phyloP scores from a whole-genome alignment of 2,888 invertebrate species.

The Scelioninae gen. 2 region DNA sequence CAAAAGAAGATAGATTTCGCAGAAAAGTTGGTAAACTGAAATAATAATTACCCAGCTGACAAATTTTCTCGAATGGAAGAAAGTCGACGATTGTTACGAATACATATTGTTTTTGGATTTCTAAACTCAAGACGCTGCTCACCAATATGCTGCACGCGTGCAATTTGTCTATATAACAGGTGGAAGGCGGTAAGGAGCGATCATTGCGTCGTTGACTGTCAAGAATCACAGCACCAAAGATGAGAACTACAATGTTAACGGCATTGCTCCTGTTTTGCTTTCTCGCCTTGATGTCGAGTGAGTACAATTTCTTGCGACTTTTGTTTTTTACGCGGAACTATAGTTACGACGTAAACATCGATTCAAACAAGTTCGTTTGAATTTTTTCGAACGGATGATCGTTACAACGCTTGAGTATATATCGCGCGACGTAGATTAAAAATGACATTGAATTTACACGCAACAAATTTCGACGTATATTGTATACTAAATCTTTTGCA shows the following conservation, averaged over 20 bases:
- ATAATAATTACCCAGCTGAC: too few relatives aligned
- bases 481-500: too few relatives aligned
- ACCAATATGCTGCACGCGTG: constrained; percentile 56
- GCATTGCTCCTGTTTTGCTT: constrained; percentile 19
- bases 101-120: too few relatives aligned
- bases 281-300: constrained; percentile 26
- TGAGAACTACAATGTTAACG: constrained; percentile 45
- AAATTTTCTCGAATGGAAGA: too few relatives aligned
- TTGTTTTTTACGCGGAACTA: constrained; percentile 24
- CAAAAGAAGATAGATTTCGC: too few relatives aligned
- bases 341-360: constrained; percentile 25
- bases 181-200: constrained; percentile 66
- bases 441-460: too few relatives aligned
- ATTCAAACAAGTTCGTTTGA: constrained; percentile 30
- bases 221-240: constrained; percentile 46
- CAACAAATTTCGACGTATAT: too few relatives aligned
- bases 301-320: constrained; percentile 34
- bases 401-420: too few relatives aligned
- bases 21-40: too few relatives aligned
- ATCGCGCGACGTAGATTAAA: too few relatives aligned
- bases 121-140: too few relatives aligned
- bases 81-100: neutral
- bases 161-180: constrained; percentile 62
- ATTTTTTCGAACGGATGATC: constrained; percentile 36
- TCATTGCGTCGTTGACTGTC: constrained; percentile 70